Evolutionary conservation across 2,797 vertebrate genomes (phyloP).

Genomic region (Masticophis lateralis): DNA sequence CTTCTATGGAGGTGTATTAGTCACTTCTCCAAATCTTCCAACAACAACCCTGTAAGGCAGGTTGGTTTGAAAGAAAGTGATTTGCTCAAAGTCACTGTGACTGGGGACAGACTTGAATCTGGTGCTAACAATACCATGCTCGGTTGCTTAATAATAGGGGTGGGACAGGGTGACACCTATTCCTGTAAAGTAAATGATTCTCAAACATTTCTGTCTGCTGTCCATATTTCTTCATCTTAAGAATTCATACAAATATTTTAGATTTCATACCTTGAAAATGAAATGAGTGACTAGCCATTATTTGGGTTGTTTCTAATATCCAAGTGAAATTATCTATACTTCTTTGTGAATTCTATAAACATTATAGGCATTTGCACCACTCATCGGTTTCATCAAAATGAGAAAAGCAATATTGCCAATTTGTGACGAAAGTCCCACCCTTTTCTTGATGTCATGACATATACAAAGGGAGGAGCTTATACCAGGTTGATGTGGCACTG

Average conservation of each 20-base stretch:
- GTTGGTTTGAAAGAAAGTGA: neutral
- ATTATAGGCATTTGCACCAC: neutral
- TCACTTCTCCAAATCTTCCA: neutral
- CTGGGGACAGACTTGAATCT: neutral
- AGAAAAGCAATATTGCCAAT: neutral
- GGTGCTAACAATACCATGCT: neutral
- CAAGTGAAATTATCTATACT: neutral
- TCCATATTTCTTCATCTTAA: neutral
- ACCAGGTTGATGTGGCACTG: neutral
- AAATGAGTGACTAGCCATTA: neutral
- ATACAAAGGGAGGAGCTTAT: neutral
- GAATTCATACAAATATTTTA: neutral
- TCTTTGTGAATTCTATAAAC: neutral
- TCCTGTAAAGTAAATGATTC: neutral
- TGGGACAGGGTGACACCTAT: neutral
- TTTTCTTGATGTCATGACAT: neutral
- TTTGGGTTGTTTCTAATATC: constrained; percentile 9
- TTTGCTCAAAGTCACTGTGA: neutral
- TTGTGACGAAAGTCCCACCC: neutral
- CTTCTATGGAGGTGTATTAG: neutral
- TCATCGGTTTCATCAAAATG: neutral
- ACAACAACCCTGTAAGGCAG: neutral
- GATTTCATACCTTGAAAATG: constrained; percentile 9
- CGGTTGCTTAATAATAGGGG: neutral
- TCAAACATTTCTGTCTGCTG: neutral